A percentile compares a stretch with the other conserved stretches of the same genome.
These are phyloP conservation scores for Heterodera schachtii DNA, from an alignment of 1,140 invertebrate genomes.

Conservation along the genomic window DNA sequence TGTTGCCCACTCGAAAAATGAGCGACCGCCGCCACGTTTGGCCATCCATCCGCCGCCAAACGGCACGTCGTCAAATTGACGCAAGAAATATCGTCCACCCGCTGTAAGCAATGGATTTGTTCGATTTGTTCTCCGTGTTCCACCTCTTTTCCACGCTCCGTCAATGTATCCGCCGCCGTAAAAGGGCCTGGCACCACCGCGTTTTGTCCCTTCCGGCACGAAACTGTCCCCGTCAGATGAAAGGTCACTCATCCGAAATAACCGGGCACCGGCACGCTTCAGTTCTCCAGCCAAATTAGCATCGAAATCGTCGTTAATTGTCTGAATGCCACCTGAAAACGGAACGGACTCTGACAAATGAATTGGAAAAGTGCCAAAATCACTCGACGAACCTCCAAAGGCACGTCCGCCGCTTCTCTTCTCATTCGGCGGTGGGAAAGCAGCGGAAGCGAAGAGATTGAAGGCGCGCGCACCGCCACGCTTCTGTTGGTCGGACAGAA, in stretches of 20 bases:
- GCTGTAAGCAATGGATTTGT: not conserved
- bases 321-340: not conserved
- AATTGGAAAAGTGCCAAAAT: not conserved
- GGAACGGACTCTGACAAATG: not conserved
- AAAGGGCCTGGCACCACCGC: conserved; percentile 24
- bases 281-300: not conserved
- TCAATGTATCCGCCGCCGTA: conserved; percentile 14
- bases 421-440: not conserved
- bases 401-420: not conserved
- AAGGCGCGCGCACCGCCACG: conserved; percentile 16
- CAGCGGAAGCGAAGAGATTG: not conserved
- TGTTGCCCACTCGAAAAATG: conserved; percentile 12
- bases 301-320: not conserved
- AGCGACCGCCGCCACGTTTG: conserved; percentile 29
- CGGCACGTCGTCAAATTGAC: conserved; percentile 11
- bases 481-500: not conserved
- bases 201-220: conserved; percentile 7
- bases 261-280: conserved; percentile 19
- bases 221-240: not conserved
- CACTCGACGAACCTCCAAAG: not conserved
- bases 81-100: conserved; percentile 17
- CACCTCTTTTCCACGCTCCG: conserved; percentile 22
- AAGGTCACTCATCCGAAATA: conserved; percentile 6
- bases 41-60: conserved; percentile 11
- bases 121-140: not conserved